Evolutionary conservation across 2,113 vertebrate species (phyloP).

Genomic region (Dascyllus trimaculatus): DNA sequence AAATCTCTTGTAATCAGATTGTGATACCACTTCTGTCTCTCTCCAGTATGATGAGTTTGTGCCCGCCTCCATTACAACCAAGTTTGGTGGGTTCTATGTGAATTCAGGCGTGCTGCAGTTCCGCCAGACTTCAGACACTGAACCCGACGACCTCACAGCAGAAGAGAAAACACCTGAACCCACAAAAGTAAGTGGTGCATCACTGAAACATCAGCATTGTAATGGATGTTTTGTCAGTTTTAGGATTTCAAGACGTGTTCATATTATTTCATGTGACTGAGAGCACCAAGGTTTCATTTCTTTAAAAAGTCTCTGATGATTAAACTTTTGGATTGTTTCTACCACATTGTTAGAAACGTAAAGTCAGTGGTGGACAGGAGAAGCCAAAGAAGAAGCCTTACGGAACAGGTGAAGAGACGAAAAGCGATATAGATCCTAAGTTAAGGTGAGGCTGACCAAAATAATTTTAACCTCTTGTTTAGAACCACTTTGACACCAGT

Average conservation of each 20-base stretch:
- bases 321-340: not conserved
- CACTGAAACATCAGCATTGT: not conserved
- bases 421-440: slow-evolving; percentile 84
- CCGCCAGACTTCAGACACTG: slow-evolving; percentile 89
- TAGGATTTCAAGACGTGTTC: no score
- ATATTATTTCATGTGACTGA: not conserved
- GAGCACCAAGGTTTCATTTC: not conserved
- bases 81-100: slow-evolving; percentile 96
- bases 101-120: slow-evolving; percentile 94
- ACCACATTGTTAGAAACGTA: slow-evolving; percentile 86
- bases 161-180: slow-evolving; percentile 84
- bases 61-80: slow-evolving; percentile 93
- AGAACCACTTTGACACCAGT: not conserved
- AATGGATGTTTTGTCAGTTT: not conserved
- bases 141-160: slow-evolving; percentile 81
- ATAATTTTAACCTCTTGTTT: not conserved
- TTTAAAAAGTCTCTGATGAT: not conserved
- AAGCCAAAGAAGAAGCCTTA: slow-evolving; percentile 89
- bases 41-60: slow-evolving; percentile 96
- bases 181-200: slow-evolving; percentile 85
- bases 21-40: not conserved
- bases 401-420: slow-evolving; percentile 83
- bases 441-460: slow-evolving; percentile 83
- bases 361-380: slow-evolving; percentile 85
- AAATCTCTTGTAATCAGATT: not conserved